phyloP scores from a whole-genome alignment of 2,888 invertebrate species.

The Heteromyza rotundicornis region DNA sequence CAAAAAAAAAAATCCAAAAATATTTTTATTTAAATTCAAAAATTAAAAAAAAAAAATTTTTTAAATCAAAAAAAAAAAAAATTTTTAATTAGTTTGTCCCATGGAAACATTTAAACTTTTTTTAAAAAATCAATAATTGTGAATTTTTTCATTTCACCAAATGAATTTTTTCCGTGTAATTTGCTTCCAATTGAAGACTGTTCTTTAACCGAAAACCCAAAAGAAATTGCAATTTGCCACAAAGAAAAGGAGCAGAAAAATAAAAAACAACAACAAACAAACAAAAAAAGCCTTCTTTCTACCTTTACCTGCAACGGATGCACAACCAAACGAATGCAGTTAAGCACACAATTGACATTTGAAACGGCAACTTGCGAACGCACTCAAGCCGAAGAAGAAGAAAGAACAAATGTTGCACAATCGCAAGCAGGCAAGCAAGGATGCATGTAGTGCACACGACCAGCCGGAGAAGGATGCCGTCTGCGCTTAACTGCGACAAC shows the following conservation, averaged over 20 bases:
- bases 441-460: background rate
- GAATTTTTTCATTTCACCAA: no score
- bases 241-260: background rate
- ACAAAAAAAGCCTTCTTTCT: background rate
- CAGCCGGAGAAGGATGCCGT: background rate
- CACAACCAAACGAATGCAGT: constrained; percentile 41
- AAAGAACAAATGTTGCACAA: constrained; percentile 43
- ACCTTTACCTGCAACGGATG: background rate
- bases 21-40: no score
- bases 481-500: background rate
- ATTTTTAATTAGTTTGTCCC: no score
- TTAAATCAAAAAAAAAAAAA: no score
- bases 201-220: background rate
- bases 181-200: no score
- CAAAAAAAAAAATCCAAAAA: no score
- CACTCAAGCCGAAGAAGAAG: constrained; percentile 54
- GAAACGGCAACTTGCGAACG: constrained; percentile 52
- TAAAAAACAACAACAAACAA: background rate
- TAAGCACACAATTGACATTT: constrained; percentile 59
- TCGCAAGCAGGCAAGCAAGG: no score
- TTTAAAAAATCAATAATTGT: no score
- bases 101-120: no score
- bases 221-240: no score
- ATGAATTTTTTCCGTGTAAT: no score
- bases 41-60: no score